Percentiles rank a stretch among this genome's conserved stretches.
These are phyloP conservation scores for Dasypus novemcinctus DNA, from an alignment of 2,113 vertebrate genomes.

Conservation along the genomic window DNA sequence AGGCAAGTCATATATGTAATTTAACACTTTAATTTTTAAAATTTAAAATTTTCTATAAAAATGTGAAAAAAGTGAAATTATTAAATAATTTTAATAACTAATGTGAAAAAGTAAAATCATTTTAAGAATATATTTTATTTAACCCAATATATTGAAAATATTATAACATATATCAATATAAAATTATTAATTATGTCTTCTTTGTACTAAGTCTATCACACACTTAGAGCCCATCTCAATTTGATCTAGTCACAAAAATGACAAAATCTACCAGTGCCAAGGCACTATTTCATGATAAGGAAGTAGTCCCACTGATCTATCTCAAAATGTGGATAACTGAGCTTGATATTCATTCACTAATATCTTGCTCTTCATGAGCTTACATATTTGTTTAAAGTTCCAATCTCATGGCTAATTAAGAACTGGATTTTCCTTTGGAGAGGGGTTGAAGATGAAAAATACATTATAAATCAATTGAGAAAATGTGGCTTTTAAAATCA, in stretches of 20 bases:
- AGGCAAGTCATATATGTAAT: not conserved
- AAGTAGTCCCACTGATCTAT: not conserved
- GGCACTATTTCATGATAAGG: not conserved
- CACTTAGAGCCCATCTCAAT: not conserved
- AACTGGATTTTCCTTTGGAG: not conserved
- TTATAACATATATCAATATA: not conserved
- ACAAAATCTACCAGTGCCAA: not conserved
- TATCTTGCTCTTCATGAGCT: not conserved
- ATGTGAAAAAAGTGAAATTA: not conserved
- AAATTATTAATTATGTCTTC: not conserved
- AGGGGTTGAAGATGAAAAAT: not conserved
- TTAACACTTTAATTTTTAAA: not conserved
- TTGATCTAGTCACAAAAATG: not conserved
- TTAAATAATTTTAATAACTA: not conserved
- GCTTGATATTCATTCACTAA: not conserved
- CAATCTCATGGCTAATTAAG: not conserved
- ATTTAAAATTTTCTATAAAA: not conserved
- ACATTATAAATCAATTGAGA: not conserved
- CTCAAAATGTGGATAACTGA: not conserved
- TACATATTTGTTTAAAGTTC: conserved; percentile 14
- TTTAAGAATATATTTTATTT: not conserved
- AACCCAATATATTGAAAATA: not conserved
- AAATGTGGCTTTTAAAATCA: not conserved
- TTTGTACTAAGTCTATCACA: not conserved
- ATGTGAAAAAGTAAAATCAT: not conserved